Percentiles rank a stretch among this genome's conserved stretches.
Conservation (phyloP, 2,888 invertebrate species). For the Myathropa florea region DNA sequence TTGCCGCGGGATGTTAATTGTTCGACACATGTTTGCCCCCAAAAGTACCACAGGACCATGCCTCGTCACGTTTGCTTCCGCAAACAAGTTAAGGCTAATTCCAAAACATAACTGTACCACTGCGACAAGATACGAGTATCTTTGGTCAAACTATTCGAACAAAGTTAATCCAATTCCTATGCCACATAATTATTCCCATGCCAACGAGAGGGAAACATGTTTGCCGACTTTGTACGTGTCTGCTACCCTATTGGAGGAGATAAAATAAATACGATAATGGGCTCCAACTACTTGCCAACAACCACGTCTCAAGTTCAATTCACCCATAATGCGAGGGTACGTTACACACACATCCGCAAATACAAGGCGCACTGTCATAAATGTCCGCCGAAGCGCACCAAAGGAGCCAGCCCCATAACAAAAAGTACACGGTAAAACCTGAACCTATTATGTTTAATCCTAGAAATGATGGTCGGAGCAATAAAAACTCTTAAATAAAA, state of each 20-base stretch:
- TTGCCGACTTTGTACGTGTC: slow-evolving; percentile 50
- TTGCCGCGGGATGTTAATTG: slow-evolving; percentile 28
- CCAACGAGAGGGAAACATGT: slow-evolving; percentile 31
- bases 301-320: slow-evolving; percentile 67
- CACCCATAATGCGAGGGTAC: slow-evolving; percentile 35
- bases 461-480: slow-evolving; percentile 62
- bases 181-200: slow-evolving; percentile 62
- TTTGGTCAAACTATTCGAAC: slow-evolving; percentile 47
- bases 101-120: slow-evolving; percentile 19
- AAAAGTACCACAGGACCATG: slow-evolving; percentile 15
- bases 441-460: slow-evolving; percentile 68
- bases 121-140: slow-evolving; percentile 15
- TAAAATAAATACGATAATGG: slow-evolving; percentile 64
- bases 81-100: slow-evolving; percentile 54
- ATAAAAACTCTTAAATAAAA: slow-evolving; percentile 67
- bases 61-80: slow-evolving; percentile 20
- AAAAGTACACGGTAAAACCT: slow-evolving; percentile 47
- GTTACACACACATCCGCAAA: slow-evolving; percentile 16
- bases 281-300: slow-evolving; percentile 59
- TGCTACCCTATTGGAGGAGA: slow-evolving; percentile 22
- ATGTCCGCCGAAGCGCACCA: slow-evolving; percentile 39
- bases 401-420: slow-evolving; percentile 33
- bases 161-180: slow-evolving; percentile 61
- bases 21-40: slow-evolving; percentile 33
- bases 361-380: slow-evolving; percentile 53